These are phyloP conservation scores for Orchesellides sinensis DNA, from an alignment of 2,888 invertebrate species.

Conservation along the genomic window DNA sequence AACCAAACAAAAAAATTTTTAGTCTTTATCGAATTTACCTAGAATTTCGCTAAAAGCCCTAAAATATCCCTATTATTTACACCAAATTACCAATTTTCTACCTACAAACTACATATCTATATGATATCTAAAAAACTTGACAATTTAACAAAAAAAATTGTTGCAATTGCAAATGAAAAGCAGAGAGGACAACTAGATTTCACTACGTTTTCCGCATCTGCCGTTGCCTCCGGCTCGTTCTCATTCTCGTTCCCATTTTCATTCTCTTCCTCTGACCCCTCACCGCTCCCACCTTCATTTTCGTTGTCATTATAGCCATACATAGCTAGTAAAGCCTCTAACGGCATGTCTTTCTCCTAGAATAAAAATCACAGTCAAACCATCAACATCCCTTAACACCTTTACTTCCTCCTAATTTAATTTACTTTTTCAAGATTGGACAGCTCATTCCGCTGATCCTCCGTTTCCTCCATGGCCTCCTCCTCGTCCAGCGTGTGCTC, in stretches of 20 bases:
- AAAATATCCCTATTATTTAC: too few relatives aligned
- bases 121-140: too few relatives aligned
- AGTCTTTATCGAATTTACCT: too few relatives aligned
- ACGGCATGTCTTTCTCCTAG: constrained; percentile 96
- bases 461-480: constrained; percentile 94
- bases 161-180: too few relatives aligned
- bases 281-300: constrained; percentile 65
- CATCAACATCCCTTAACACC: too few relatives aligned
- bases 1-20: too few relatives aligned
- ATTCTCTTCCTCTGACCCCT: constrained; percentile 75
- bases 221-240: constrained; percentile 60
- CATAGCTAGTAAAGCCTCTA: constrained; percentile 93
- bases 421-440: constrained; percentile 88
- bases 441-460: constrained; percentile 92
- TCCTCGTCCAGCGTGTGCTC: constrained; percentile 98
- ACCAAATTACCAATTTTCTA: too few relatives aligned
- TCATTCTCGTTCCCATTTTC: constrained; percentile 67
- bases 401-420: constrained; percentile 27
- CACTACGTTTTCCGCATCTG: constrained; percentile 36
- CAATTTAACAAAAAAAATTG: too few relatives aligned
- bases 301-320: constrained; percentile 84
- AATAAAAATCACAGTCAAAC: background rate
- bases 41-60: too few relatives aligned
- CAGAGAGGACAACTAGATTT: background rate
- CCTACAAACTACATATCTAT: too few relatives aligned